These are phyloP conservation scores for Nipponia nippon DNA, from an alignment of 2,113 vertebrate species.

Conservation along the genomic window DNA sequence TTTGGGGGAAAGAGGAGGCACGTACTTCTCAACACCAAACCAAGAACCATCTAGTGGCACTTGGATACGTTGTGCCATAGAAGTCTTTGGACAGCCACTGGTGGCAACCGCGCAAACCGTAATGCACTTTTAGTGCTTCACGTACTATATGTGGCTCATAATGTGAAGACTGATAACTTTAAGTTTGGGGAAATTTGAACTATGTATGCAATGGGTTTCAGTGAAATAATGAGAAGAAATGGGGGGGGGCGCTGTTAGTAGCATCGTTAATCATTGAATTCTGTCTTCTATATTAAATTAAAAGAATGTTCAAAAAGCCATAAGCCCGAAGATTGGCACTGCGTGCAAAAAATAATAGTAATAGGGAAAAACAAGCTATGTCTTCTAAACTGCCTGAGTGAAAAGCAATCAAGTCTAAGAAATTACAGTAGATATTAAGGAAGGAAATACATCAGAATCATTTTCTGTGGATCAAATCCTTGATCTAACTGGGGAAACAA, in stretches of 20 bases:
- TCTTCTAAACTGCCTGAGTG: slow-evolving; percentile 78
- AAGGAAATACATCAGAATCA: slow-evolving; percentile 61
- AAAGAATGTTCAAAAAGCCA: slow-evolving; percentile 78
- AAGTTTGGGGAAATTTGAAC: slow-evolving; percentile 2
- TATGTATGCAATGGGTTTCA: slow-evolving; percentile 39
- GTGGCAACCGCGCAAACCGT: not conserved
- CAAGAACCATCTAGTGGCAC: slow-evolving; percentile 8
- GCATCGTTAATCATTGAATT: slow-evolving; percentile 54
- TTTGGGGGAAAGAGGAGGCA: slow-evolving; percentile 7
- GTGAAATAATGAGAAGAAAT: slow-evolving; percentile 36
- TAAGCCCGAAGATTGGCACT: slow-evolving; percentile 78
- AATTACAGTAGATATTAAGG: slow-evolving; percentile 57
- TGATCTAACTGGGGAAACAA: slow-evolving; percentile 60
- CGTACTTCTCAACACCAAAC: not conserved
- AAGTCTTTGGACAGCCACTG: slow-evolving; percentile 42
- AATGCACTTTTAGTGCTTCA: not conserved
- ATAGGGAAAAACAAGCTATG: slow-evolving; percentile 62
- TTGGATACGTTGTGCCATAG: slow-evolving; percentile 45
- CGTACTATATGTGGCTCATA: slow-evolving; percentile 24
- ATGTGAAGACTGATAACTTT: slow-evolving; percentile 1
- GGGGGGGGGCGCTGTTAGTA: slow-evolving; percentile 23
- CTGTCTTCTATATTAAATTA: slow-evolving; percentile 65
- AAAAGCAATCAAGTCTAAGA: slow-evolving; percentile 70
- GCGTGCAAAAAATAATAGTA: slow-evolving; percentile 59
- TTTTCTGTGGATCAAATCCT: slow-evolving; percentile 70